These are phyloP conservation scores for Hippocampus abdominalis DNA, from an alignment of 2,113 vertebrate species.

Conservation along the genomic window DNA sequence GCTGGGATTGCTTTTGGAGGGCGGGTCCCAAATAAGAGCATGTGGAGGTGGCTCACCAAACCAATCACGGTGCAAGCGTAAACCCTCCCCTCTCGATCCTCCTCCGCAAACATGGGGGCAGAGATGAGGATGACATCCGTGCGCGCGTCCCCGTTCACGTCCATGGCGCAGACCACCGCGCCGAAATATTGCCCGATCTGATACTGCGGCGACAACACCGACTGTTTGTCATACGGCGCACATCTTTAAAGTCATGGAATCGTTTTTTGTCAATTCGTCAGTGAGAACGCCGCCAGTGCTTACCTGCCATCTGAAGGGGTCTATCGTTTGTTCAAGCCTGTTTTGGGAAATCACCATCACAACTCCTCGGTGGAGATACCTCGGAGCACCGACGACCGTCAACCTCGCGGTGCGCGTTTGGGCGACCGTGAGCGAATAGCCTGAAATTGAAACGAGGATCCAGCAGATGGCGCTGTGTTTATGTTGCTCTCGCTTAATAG, in stretches of 20 bases:
- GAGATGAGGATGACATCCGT: conserved; percentile 78
- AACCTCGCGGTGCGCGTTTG: fast-evolving
- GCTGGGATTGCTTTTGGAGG: background rate
- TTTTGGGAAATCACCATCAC: conserved; percentile 13
- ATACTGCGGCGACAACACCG: conserved; percentile 13
- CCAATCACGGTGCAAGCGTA: conserved; percentile 60
- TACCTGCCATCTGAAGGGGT: conserved; percentile 42
- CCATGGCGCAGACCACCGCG: conserved; percentile 74
- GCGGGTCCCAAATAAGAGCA: too few species aligned
- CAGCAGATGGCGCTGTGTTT: background rate
- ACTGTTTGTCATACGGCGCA: background rate
- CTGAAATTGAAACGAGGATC: conserved; percentile 35
- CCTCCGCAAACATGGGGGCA: conserved; percentile 68
- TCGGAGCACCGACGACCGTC: conserved; percentile 65
- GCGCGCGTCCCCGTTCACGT: conserved; percentile 52
- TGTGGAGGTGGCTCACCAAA: conserved; percentile 34
- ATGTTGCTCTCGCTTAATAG: background rate
- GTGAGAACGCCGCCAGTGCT: background rate
- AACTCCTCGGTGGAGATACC: conserved; percentile 59
- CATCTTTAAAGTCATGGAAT: too few species aligned
- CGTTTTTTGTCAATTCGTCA: background rate
- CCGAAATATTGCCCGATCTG: conserved; percentile 84
- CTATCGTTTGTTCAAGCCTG: background rate
- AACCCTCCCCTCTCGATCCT: conserved; percentile 73
- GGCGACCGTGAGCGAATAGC: conserved; percentile 66